Evolutionary conservation across 2,113 vertebrate genomes (phyloP), one percentile per base, ranked within the genome.

Genomic region (Ochotona princeps): DNA sequence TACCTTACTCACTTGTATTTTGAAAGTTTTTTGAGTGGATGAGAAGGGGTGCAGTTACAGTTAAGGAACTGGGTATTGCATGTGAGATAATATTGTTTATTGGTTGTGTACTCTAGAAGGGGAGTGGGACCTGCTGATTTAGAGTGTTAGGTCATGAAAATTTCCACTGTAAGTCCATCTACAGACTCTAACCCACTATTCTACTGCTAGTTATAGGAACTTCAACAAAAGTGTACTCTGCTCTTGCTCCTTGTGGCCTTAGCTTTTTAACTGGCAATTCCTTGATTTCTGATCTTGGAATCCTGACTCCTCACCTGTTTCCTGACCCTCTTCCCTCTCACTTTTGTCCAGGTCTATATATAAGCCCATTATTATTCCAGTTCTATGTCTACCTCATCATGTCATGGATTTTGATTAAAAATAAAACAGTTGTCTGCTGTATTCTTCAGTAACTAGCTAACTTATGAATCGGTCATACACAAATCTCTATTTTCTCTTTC

Each of bases 401-500:
- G 7, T 3, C n/a, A 35, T 54, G 38, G 35, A 73, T 94, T 79
- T 91, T 63, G 32, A 81, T 9, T 69, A 20, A 92, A 88, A 90
- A 54, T 75, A 83, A 35, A 38, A 51, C 65, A 15, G 15, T 9
- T 84, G 3, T 90, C 32, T 84, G 7, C 10, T 47, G 5, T 69
- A 17, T 14, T 89, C 17, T 89, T 87, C 12, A 90, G 65, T 88
- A 87, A 73, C 30, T 78, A 44, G 26, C 54, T 79, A 61, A 17
- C 4, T 51, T 88, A 54, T 60, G 66, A 11, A 78, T 17, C 15
- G 66, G 54, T 60, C 44, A 61, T 20, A 51, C 49, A 67, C 57
- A 28, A 57, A n/a, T 94, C 20, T 75, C n/a, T 82, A 76, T 83
- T 94, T 93, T 61, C 8, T 51, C 84, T 91, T 82, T 61, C 9